Evolutionary conservation across 2,797 vertebrate species (phyloP).

Genomic region (Scyliorhinus canicula): DNA sequence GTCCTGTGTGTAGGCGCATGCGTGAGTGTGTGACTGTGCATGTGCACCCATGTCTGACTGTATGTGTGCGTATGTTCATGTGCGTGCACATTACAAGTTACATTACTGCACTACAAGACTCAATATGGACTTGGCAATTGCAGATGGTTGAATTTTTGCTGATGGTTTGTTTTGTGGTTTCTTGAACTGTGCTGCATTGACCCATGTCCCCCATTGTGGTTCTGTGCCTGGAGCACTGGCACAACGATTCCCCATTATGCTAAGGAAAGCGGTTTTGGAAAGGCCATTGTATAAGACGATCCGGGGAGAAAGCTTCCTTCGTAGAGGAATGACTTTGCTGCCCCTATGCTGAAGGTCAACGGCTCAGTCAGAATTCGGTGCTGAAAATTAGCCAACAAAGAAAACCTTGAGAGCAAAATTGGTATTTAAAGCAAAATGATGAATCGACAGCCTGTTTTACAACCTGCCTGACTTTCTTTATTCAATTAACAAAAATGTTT

Average conservation of each 20-base stretch:
- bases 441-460: neutral
- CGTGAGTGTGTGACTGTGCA: neutral
- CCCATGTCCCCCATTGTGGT: neutral
- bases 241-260: neutral
- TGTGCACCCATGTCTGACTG: too few relatives aligned
- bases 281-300: neutral
- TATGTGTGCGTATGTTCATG: neutral
- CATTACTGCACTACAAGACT: neutral
- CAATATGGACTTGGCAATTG: neutral
- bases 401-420: neutral
- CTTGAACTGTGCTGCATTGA: neutral
- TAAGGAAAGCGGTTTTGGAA: neutral
- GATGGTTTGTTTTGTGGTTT: neutral
- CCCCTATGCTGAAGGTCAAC: neutral
- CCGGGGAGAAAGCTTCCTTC: neutral
- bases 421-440: neutral
- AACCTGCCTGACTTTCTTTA: neutral
- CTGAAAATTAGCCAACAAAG: neutral
- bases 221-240: neutral
- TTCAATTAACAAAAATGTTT: neutral
- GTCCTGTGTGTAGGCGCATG: neutral
- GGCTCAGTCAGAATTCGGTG: neutral
- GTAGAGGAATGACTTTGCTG: too few relatives aligned
- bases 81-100: neutral
- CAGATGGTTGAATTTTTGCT: neutral